Evolutionary conservation across 1,140 invertebrate genomes (phyloP).

Genomic region (Aphelenchoides fujianensis): DNA sequence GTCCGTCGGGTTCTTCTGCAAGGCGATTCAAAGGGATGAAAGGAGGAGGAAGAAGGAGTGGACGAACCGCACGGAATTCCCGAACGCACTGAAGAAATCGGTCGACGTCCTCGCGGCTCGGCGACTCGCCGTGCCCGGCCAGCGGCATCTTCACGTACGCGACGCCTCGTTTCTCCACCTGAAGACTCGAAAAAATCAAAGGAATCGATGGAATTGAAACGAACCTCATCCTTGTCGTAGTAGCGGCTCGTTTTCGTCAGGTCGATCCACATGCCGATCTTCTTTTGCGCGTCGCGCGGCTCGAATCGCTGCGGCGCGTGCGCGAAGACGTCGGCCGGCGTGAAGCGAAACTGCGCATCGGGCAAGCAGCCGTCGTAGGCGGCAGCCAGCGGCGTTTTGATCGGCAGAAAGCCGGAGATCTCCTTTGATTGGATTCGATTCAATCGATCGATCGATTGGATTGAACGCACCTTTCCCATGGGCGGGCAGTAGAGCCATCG

Average conservation of each 20-base stretch:
- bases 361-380: slow-evolving; percentile 53
- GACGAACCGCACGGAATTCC: slow-evolving; percentile 48
- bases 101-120: slow-evolving; percentile 59
- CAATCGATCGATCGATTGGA: no score
- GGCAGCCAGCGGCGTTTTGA: slow-evolving; percentile 58
- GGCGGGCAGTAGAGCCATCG: slow-evolving; percentile 60
- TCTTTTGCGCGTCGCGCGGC: slow-evolving; percentile 71
- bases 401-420: slow-evolving; percentile 49
- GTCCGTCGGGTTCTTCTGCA: slow-evolving; percentile 46
- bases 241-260: slow-evolving; percentile 89
- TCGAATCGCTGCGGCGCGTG: slow-evolving; percentile 16
- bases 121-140: slow-evolving; percentile 61
- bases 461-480: slow-evolving; percentile 56
- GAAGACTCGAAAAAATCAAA: no score
- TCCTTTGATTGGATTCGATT: no score
- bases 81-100: slow-evolving; percentile 60
- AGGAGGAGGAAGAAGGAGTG: no score
- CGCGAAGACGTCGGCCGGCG: slow-evolving; percentile 46
- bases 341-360: slow-evolving; percentile 44
- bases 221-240: slow-evolving; percentile 78
- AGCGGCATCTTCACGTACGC: slow-evolving; percentile 70
- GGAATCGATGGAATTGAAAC: slow-evolving; percentile 74
- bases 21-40: slow-evolving; percentile 5
- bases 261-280: slow-evolving; percentile 90
- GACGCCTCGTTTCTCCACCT: slow-evolving; percentile 68